Conservation (phyloP, 2,888 invertebrate species). For the Therioaphis trifolii region DNA sequence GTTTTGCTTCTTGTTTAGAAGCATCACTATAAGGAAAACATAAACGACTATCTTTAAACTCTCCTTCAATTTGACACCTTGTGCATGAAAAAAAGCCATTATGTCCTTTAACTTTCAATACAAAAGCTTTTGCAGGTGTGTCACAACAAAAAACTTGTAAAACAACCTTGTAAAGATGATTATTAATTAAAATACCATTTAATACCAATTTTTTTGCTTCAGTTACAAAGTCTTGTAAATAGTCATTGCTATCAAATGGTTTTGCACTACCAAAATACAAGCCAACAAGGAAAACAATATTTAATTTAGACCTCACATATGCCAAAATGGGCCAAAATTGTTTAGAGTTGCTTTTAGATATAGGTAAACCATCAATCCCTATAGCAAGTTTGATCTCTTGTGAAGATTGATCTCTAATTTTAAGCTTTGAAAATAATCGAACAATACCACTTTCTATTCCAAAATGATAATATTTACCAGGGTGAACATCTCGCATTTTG, state of each 20-base stretch:
- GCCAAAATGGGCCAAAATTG: no score
- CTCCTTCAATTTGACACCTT: slow-evolving; percentile 56
- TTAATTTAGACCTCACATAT: no score
- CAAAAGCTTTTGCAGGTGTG: slow-evolving; percentile 67
- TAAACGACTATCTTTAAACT: not conserved
- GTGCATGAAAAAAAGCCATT: slow-evolving; percentile 67
- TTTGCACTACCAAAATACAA: not conserved
- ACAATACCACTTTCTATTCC: no score
- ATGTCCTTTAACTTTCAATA: slow-evolving; percentile 66
- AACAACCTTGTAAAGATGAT: slow-evolving; percentile 16
- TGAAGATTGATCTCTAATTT: no score
- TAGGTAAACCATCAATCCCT: no score
- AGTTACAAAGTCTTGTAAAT: slow-evolving; percentile 62
- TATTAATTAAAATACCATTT: slow-evolving; percentile 45
- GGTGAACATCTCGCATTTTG: no score
- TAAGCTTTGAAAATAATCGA: no score
- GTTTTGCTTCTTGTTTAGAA: not conserved
- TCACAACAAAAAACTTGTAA: slow-evolving; percentile 66
- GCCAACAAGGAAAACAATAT: not conserved
- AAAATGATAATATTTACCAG: no score
- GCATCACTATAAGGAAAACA: slow-evolving; percentile 12
- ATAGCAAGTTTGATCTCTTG: no score
- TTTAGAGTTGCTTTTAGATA: no score
- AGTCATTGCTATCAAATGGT: slow-evolving; percentile 50
- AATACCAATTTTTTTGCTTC: slow-evolving; percentile 52